Percentiles rank a stretch among this genome's conserved stretches.
These are phyloP conservation scores for Autographa gamma DNA, from an alignment of 2,888 invertebrate species.

Conservation along the genomic window DNA sequence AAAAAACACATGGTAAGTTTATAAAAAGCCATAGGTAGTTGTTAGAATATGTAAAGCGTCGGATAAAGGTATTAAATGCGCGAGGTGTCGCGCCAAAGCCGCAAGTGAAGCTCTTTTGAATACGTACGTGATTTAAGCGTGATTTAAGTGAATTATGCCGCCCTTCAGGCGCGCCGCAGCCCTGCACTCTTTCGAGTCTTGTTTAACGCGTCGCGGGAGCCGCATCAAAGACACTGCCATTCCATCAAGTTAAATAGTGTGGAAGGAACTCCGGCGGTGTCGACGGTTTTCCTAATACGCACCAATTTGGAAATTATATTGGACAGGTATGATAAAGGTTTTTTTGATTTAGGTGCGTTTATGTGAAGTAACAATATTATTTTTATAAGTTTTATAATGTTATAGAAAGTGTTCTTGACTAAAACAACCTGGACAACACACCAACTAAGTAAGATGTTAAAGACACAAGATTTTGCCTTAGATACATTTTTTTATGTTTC, in stretches of 20 bases:
- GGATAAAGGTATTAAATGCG: conserved; percentile 60
- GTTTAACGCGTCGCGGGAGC: conserved; percentile 82
- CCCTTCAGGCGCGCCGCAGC: conserved; percentile 67
- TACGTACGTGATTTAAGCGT: conserved; percentile 76
- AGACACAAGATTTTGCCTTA: too few species aligned
- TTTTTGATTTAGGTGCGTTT: not conserved
- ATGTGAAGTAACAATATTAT: not conserved
- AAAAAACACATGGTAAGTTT: not conserved
- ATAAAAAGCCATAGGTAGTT: not conserved
- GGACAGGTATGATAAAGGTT: not conserved
- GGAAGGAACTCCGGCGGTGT: conserved; percentile 63
- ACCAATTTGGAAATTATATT: conserved; percentile 12
- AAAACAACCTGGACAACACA: too few species aligned
- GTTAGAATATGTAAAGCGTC: conserved; percentile 28
- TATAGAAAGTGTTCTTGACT: not conserved
- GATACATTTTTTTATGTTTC: not conserved
- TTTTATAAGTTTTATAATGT: not conserved
- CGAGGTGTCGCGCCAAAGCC: conserved; percentile 60
- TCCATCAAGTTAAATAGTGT: conserved; percentile 67
- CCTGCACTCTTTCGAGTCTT: conserved; percentile 72
- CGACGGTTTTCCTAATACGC: conserved; percentile 28
- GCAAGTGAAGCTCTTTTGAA: conserved; percentile 71
- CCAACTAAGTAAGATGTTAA: too few species aligned
- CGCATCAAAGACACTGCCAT: conserved; percentile 77
- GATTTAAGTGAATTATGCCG: conserved; percentile 84